These are phyloP conservation scores for Chrysomallon squamiferum DNA, from an alignment of 1,140 invertebrate species.

Conservation along the genomic window DNA sequence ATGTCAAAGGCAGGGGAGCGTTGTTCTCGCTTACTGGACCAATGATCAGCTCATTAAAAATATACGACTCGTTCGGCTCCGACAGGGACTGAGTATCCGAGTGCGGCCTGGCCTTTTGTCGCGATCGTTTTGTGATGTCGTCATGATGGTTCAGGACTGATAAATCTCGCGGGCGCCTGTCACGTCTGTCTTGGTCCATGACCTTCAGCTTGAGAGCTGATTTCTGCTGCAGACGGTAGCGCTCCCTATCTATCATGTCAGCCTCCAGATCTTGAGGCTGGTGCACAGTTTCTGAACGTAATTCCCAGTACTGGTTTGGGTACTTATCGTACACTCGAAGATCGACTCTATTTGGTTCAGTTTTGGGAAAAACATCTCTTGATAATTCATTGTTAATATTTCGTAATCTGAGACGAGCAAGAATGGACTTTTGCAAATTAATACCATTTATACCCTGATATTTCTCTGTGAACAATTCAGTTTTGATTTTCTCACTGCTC, in stretches of 20 bases:
- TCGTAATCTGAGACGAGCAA: too few species aligned
- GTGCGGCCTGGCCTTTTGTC: not conserved
- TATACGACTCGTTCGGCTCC: not conserved
- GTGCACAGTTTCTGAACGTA: not conserved
- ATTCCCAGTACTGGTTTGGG: slow-evolving; percentile 12
- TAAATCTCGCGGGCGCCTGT: not conserved
- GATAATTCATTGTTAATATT: too few species aligned
- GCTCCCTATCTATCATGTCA: slow-evolving; percentile 13
- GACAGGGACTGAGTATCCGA: not conserved
- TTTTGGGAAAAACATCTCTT: not conserved
- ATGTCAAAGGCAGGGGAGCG: too few species aligned
- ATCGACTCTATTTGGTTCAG: not conserved
- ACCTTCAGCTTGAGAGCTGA: slow-evolving; percentile 13
- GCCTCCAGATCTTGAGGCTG: slow-evolving; percentile 9
- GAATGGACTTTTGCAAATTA: too few species aligned
- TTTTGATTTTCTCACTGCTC: too few species aligned
- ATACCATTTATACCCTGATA: too few species aligned
- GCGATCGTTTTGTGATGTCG: not conserved
- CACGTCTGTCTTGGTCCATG: not conserved
- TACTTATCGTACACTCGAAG: slow-evolving; percentile 6
- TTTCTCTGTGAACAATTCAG: too few species aligned
- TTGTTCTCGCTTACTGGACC: not conserved
- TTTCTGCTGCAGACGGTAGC: slow-evolving; percentile 8
- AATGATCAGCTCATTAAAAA: not conserved
- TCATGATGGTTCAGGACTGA: not conserved